Base-by-base conservation (phyloP, 2,888 invertebrate genomes). In the Philopedon plagiatum region DNA sequence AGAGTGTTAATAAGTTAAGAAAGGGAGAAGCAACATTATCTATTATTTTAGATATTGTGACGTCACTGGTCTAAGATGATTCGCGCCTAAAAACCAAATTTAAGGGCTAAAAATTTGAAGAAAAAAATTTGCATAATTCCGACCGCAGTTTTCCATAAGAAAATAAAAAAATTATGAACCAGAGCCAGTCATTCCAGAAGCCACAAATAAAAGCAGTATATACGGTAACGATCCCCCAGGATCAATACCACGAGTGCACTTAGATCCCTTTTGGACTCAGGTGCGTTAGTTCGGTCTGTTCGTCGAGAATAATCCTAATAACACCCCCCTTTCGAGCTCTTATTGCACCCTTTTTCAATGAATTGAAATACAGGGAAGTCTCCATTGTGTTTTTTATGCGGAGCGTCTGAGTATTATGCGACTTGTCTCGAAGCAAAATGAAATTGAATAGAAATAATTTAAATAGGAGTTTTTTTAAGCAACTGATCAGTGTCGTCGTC, bases 181-280 rank as follows among this genome's bases (percentile, higher is more conserved):
- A n/a, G n/a, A n/a, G n/a, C n/a, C n/a, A n/a, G n/a, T 18, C 23
- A 60, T n/a, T 21, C 2, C 15, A 9, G 23, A 67, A 37, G 46
- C 49, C 67, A 34, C 51, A 61, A 68, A 68, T 54, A 39, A 60
- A 60, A 61, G 54, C 34, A 32, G 39, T 54, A 61, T 51, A 19
- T 29, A 37, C 51, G 61, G 68, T 68, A 61, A 68, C 68, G 68
- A 68, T 41, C 37, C n/a, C 60, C 49, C 41, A 54, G 54, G 61
- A 68, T 68, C 60, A 54, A 61, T 61, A 68, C 21, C 54, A 37
- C 54, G 49, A 61, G 68, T 68, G 68, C 68, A 68, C 68, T 68
- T 61, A 37, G 68, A 68, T 60, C 68, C 68, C 68, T 61, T 68
- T 68, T 41, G 61, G 68, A 51, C 61, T 68, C 68, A 68, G 68